phyloP scores from a whole-genome alignment of 2,113 vertebrate genomes.

The Lamprotornis superbus region DNA sequence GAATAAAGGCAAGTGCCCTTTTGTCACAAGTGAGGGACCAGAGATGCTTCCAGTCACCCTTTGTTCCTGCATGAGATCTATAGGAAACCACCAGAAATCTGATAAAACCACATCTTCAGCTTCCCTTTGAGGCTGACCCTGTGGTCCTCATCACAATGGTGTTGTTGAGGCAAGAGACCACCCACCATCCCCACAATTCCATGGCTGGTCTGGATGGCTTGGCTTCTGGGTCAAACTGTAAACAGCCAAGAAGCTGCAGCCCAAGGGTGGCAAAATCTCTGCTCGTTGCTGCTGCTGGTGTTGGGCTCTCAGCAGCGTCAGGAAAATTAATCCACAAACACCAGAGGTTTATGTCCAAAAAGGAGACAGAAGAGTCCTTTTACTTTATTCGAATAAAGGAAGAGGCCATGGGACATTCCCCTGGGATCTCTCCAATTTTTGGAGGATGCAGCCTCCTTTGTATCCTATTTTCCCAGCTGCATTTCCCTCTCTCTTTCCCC shows the following conservation, averaged over 20 bases:
- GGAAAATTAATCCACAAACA: too few species aligned
- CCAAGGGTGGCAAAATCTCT: background rate
- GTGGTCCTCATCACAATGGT: background rate
- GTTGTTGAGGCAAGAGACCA: background rate
- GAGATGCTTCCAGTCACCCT: background rate
- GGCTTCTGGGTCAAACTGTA: background rate
- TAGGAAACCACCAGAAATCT: background rate
- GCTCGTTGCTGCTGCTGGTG: fast-evolving
- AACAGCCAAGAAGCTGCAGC: background rate
- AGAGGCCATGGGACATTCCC: too few species aligned
- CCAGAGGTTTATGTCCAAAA: too few species aligned
- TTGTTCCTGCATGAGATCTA: background rate
- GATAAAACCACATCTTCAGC: background rate
- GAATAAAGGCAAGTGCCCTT: background rate
- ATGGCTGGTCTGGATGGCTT: background rate
- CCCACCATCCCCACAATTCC: background rate
- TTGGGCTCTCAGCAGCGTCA: background rate
- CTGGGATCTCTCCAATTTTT: too few species aligned
- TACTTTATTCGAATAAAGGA: too few species aligned
- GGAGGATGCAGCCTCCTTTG: too few species aligned
- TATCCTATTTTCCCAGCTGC: too few species aligned
- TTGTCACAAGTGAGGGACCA: background rate
- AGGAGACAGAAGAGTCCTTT: too few species aligned
- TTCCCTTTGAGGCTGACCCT: background rate
- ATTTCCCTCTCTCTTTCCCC: too few species aligned